phyloP scores from a whole-genome alignment of 1,140 invertebrate species.

The Lordiphosa mommai region DNA sequence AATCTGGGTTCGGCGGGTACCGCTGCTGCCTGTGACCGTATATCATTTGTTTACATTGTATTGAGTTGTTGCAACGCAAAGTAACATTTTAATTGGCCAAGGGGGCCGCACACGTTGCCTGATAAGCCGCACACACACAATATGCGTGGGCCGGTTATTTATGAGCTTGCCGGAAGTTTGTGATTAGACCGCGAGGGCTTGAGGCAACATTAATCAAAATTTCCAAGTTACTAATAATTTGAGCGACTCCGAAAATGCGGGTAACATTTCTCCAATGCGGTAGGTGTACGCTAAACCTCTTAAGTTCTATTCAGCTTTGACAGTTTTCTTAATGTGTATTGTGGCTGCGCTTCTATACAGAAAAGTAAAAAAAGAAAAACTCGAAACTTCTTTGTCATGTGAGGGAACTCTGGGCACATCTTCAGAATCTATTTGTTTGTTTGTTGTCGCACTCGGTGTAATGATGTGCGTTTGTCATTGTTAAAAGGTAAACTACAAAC shows the following conservation, averaged over 20 bases:
- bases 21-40: constrained; percentile 58
- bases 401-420: constrained; percentile 25
- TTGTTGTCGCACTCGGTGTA: constrained; percentile 49
- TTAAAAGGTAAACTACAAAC: constrained; percentile 34
- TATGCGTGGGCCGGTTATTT: constrained; percentile 48
- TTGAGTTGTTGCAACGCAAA: constrained; percentile 63
- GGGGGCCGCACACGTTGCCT: constrained; percentile 59
- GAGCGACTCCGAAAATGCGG: constrained; percentile 46
- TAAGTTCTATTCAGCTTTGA: constrained; percentile 78
- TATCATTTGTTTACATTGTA: constrained; percentile 78
- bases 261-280: constrained; percentile 39
- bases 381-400: constrained; percentile 53
- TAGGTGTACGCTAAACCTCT: constrained; percentile 71
- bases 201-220: constrained; percentile 37
- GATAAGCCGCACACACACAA: constrained; percentile 44
- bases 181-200: constrained; percentile 15
- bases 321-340: constrained; percentile 70
- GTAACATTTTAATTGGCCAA: constrained; percentile 57
- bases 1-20: constrained; percentile 7
- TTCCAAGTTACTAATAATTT: constrained; percentile 61
- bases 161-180: constrained; percentile 59
- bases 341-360: constrained; percentile 46
- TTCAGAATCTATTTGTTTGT: constrained; percentile 69
- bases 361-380: constrained; percentile 25
- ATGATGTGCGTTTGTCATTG: constrained; percentile 57